Percentiles rank a stretch among this genome's conserved stretches.
Evolutionary conservation across 2,797 vertebrate genomes (phyloP).

Genomic region (Delichon dasypus): DNA sequence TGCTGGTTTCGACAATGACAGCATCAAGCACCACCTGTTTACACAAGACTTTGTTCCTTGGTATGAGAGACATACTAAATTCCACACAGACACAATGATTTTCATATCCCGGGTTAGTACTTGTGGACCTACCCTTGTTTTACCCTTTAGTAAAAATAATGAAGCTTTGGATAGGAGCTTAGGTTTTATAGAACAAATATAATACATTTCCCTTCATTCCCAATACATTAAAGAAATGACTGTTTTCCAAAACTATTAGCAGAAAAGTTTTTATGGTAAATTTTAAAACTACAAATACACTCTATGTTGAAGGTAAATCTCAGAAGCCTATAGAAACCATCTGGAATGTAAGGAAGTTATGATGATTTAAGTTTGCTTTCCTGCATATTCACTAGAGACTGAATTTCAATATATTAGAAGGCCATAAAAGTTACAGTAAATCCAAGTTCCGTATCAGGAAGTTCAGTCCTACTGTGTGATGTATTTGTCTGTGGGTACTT

Average conservation of each 20-base stretch:
- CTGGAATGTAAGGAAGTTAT: slow-evolving; percentile 25
- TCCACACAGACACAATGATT: neutral
- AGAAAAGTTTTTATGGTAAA: neutral
- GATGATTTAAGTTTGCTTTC: slow-evolving; percentile 63
- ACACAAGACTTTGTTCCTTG: neutral
- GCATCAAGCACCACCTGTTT: neutral
- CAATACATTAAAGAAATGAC: neutral
- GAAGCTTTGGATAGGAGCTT: neutral
- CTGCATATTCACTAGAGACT: slow-evolving; percentile 55
- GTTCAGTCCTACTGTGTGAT: neutral
- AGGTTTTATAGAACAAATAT: neutral
- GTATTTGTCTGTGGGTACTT: neutral
- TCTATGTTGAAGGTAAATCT: neutral
- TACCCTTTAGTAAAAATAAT: neutral
- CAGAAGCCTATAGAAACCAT: slow-evolving; percentile 27
- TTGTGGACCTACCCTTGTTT: neutral
- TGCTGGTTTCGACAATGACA: neutral
- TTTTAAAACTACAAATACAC: neutral
- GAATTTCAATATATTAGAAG: slow-evolving; percentile 47
- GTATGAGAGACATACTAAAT: neutral
- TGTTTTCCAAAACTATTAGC: neutral
- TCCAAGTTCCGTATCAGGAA: slow-evolving; percentile 1
- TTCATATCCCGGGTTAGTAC: neutral
- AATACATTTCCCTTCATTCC: neutral
- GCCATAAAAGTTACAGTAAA: slow-evolving; percentile 43